Evolutionary conservation across 1,140 invertebrate genomes (phyloP), one percentile per base, ranked within the genome.

Genomic region (Saccostrea echinata): DNA sequence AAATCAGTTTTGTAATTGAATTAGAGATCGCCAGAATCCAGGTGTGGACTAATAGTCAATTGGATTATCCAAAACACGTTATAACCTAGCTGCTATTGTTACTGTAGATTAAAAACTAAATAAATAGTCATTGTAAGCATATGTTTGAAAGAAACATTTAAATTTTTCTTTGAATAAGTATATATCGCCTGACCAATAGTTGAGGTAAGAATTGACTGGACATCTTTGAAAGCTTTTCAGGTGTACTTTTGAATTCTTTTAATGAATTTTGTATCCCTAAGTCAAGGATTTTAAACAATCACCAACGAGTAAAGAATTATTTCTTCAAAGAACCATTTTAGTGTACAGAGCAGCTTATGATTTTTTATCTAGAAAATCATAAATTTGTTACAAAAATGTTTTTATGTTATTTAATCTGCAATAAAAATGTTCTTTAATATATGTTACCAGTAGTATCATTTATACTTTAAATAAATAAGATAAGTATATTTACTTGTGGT

Each of bases 1-100:
- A 30, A 30, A 76, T 27, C 27, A 76, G 68, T 76, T 76, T 33
- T 76, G 30, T 76, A 76, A 76, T 76, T 76, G 68, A 30, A 76
- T 76, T 76, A 33, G 11, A 18, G 12, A 76, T 76, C 68, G 33
- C 27, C 68, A 76, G 68, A 76, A 76, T 76, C 27, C 68, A 76
- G 68, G 27, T 76, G 68, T 33, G 68, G 24, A 27, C 27, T 76
- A 8, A 24, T 33, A 71, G 68, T 76, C 68, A 76, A 76, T 76
- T 76, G 68, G 68, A 76, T 76, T 76, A 76, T 76, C 16, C 24
- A 27, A 64, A 64, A 24, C 68, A 27, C 12, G 16, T 27, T 76
- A 33, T 2, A 30, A 76, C 16, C 27, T 30, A 76, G 16, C 55
- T 21, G 55, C 27, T 30, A 30, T 76, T 33, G 68, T 76, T 30